These are phyloP conservation scores for Riparia riparia DNA, from an alignment of 2,113 vertebrate species.

Conservation along the genomic window DNA sequence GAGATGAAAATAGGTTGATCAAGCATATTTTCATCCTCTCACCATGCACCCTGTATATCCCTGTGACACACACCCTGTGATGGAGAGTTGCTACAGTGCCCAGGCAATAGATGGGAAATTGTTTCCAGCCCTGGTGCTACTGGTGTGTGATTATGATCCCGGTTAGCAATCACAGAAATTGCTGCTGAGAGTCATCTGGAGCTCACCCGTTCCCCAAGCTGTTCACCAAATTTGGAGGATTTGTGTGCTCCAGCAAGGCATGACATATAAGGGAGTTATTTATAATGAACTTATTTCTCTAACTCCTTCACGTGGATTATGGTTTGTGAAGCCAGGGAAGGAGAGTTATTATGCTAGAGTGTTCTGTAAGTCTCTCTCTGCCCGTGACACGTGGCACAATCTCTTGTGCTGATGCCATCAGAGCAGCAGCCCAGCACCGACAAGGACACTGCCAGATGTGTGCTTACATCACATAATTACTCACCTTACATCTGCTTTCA, in stretches of 20 bases:
- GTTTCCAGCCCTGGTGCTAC: background rate
- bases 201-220: background rate
- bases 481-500: background rate
- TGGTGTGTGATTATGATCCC: slow-evolving; percentile 5
- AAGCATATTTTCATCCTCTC: background rate
- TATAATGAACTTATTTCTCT: slow-evolving; percentile 38
- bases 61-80: background rate
- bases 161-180: slow-evolving; percentile 50
- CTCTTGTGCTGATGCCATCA: background rate
- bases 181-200: slow-evolving; percentile 7
- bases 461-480: background rate
- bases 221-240: background rate
- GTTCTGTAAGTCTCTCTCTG: background rate
- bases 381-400: background rate
- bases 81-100: background rate
- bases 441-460: background rate
- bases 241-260: slow-evolving; percentile 17
- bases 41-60: background rate
- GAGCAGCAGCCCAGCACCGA: background rate
- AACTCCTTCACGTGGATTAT: slow-evolving; percentile 3
- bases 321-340: slow-evolving; percentile 12
- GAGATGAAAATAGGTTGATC: slow-evolving; percentile 38
- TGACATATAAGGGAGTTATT: slow-evolving; percentile 4
- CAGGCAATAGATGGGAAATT: slow-evolving; percentile 44
- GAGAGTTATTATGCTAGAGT: background rate